Base-by-base conservation (phyloP, 2,888 invertebrate genomes). In the Lypha dubia region DNA sequence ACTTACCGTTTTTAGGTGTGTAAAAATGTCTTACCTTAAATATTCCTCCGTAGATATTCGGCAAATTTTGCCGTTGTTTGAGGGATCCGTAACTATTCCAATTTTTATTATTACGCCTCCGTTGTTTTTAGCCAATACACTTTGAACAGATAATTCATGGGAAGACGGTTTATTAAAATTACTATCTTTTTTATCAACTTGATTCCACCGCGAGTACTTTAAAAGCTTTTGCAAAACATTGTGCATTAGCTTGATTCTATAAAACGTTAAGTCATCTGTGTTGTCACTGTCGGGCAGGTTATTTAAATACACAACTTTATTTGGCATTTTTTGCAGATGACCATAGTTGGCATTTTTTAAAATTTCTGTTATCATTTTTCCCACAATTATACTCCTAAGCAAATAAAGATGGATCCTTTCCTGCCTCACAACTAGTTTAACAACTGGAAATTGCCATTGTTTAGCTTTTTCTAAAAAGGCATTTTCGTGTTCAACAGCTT, bases 31-130 rank as follows among this genome's bases (percentile, higher is more conserved):
- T 70, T 68, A 91, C 89, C 82, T 86, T 22, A 88, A 60, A 80
- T 89, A 89, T 0, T 89, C 89, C 6, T 85, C 88, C 80, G 51
- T 80, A 15, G 84, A 67, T 28, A 88, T 20, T 17, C 53, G 73
- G 94, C 94, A 90, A 94, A 94, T 28, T 90, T 89, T 81, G 94
- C 93, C n/a, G 92, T 92, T 65, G 28, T 58, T 56, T 0, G 92
- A 91, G 7, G 92, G 90, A 93, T 94, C 95, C 35, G 94, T 90
- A 1, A 95, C 95, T 35, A 94, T 92, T 1, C 95, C 95, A 91
- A 95, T 95, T 6, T 91, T 87, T 88, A 90, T 38, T 83, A 88
- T 17, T 2, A 75, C 58, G 9, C 9, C 20, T 0, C 22, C 9
- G 17, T 74, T 13, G 1, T 15, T 28, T n/a, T 53, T 86, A 15